Base-by-base conservation (phyloP, 2,797 vertebrate species). In the Pseudochaenichthys georgianus region DNA sequence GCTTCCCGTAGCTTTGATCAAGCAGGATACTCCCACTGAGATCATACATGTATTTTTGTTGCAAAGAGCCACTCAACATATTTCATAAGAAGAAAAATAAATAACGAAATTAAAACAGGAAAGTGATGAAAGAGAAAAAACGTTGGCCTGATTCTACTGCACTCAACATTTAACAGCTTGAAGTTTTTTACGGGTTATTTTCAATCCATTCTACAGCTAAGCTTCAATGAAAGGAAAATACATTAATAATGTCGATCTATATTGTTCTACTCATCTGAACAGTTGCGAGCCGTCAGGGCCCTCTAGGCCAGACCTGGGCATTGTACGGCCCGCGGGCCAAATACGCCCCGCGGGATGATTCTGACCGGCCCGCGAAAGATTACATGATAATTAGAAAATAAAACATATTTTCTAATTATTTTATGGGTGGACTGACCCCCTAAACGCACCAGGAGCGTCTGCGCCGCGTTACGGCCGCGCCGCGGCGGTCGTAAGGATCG, bases 111-210 rank as follows among this genome's bases (percentile, higher is more conserved):
- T 4, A 50, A 43, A 0, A 28, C 7, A 23, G 17, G 16, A 60
- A 38, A 60, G 16, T 11, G 66, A 63, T 41, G 31, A 72, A 62
- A 59, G 13, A 48, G 13, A 41, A 51, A 12, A 70, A 59, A 64
- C 10, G 5, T 3, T 47, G 12, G 52, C 50, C 61, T 65, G 62
- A 59, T 80, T 69, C 17, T 64, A 13, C 34, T 51, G 48, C 42
- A 54, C 52, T 72, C 28, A 46, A 41, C 64, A 57, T 51, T 59
- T 68, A 73, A 45, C 34, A 58, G 55, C 21, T 65, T 66, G 54
- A n/a, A 48, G 64, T 74, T 74, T 13, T 75, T 73, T 67, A 47
- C 2, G n/a, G 17, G 7, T 51, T 58, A 76, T 70, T 78, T 57
- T 80, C 46, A 38, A 59, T 34, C 58, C 31, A 53, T 54, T 13